Percentiles rank a stretch among this genome's conserved stretches.
These are phyloP conservation scores for Drosophila kanekoi DNA, from an alignment of 2,888 invertebrate species.

Conservation along the genomic window DNA sequence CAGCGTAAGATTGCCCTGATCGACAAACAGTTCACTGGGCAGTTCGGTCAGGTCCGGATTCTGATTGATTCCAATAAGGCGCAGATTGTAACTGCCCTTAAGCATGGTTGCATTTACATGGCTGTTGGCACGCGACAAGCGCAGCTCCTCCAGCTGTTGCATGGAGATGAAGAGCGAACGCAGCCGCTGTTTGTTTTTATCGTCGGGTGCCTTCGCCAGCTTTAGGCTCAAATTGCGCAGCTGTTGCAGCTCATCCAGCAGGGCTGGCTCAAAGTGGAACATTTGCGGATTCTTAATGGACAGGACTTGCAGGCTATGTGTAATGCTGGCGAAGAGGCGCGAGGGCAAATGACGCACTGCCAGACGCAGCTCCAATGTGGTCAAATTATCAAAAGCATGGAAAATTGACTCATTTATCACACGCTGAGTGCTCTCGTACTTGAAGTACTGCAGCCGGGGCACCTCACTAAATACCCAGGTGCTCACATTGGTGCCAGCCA, in stretches of 20 bases:
- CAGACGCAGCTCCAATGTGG: conserved; percentile 46
- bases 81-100: conserved; percentile 88
- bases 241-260: conserved; percentile 54
- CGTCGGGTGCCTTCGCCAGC: conserved; percentile 17
- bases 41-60: conserved; percentile 44
- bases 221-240: conserved; percentile 56
- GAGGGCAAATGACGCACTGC: conserved; percentile 52
- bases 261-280: conserved; percentile 37
- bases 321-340: conserved; percentile 44
- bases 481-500: conserved; percentile 2
- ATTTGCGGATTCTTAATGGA: conserved; percentile 54
- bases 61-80: conserved; percentile 84
- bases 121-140: conserved; percentile 87
- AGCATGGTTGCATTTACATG: conserved; percentile 87
- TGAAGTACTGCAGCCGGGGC: conserved; percentile 50
- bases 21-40: conserved; percentile 53
- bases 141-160: conserved; percentile 87
- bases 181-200: conserved; percentile 8
- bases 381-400: conserved; percentile 53
- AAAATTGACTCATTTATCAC: conserved; percentile 54
- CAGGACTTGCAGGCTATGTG: conserved; percentile 49
- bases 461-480: conserved; percentile 65
- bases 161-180: conserved; percentile 86
- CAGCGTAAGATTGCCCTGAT: conserved; percentile 45
- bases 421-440: conserved; percentile 49